Evolutionary conservation across 64 coral and sea anemone genomes (phyloP), one percentile per base, ranked within the genome.

Genomic region (Orbicella faveolata): DNA sequence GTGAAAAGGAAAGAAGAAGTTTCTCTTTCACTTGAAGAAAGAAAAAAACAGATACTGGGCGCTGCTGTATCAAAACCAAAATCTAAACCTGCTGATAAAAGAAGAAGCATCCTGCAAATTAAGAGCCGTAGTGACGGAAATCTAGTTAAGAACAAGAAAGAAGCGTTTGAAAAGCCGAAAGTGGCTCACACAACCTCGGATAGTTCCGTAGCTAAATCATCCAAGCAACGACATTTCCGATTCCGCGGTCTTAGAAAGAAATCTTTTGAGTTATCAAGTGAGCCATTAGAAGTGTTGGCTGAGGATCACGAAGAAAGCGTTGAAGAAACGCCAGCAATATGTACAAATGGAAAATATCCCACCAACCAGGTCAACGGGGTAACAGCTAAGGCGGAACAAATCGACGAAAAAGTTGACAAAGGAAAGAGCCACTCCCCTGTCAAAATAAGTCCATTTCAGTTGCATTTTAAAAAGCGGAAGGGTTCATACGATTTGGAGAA

Each of bases 91-190:
- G 82, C 82, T 52, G n/a, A 52, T 20, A 72, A 85, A 73, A 85
- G 82, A 44, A 48, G 82, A 73, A 85, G 82, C 37, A 85, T 85
- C n/a, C 48, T 85, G 14, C 82, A 85, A 73, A 85, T 85, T 72
- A 85, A 85, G 82, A 85, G 36, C 39, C 63, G 82, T 33, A 85
- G 41, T 85, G 82, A 72, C 12, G 82, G 82, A 6, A 85, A 72
- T 73, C 82, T 85, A 13, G 82, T 85, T 20, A 85, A 72, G 44
- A 72, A 72, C 82, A 85, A 85, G 39, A 85, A 85, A 18, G 39
- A 73, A n/a, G 65, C 65, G 37, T 85, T 72, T 53, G 82, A 85
- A 26, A 85, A 51, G 36, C 17, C 39, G 1, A 44, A 78, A 9
- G 64, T 18, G 65, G 23, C 36, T 52, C 21, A 52, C 23, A 16